A percentile compares a stretch with the other conserved stretches of the same genome.
Conservation (phyloP, 2,888 invertebrate species). For the Neoitamus cyanurus region DNA sequence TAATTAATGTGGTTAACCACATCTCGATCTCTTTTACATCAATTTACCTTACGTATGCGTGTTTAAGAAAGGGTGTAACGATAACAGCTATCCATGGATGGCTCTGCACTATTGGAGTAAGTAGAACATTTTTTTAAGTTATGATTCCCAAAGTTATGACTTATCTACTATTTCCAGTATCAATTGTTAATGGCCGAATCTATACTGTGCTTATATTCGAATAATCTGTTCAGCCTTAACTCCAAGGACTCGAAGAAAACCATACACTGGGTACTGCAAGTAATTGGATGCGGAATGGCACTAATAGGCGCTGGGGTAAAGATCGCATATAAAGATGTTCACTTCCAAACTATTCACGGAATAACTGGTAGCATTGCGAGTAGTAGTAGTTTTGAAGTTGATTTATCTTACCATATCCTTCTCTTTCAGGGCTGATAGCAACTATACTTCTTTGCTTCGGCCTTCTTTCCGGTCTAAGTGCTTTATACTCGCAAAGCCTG, state of each 20-base stretch:
- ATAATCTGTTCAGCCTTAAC: slow-evolving; percentile 57
- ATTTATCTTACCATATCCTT: too few species aligned
- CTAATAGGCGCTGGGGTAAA: slow-evolving; percentile 61
- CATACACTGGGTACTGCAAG: slow-evolving; percentile 62
- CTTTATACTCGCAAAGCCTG: slow-evolving; percentile 59
- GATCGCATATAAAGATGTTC: slow-evolving; percentile 58
- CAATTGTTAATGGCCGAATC: slow-evolving; percentile 63
- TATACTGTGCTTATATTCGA: slow-evolving; percentile 61
- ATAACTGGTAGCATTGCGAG: slow-evolving; percentile 52
- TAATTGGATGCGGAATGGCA: slow-evolving; percentile 60
- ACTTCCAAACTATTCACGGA: slow-evolving; percentile 59
- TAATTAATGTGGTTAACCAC: slow-evolving; percentile 62
- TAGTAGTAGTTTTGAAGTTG: slow-evolving; percentile 56
- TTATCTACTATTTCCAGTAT: slow-evolving; percentile 59
- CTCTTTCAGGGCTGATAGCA: slow-evolving; percentile 60
- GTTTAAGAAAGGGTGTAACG: slow-evolving; percentile 59
- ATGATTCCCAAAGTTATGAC: neutral
- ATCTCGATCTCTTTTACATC: slow-evolving; percentile 61
- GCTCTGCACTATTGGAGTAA: slow-evolving; percentile 62
- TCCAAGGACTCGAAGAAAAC: slow-evolving; percentile 61
- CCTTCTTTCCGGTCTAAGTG: slow-evolving; percentile 59
- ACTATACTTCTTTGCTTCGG: slow-evolving; percentile 60
- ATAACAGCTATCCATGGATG: slow-evolving; percentile 63
- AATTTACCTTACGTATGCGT: slow-evolving; percentile 59
- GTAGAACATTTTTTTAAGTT: slow-evolving; percentile 51